Evolutionary conservation across 2,797 vertebrate species (phyloP).

Genomic region (Mus spretus): DNA sequence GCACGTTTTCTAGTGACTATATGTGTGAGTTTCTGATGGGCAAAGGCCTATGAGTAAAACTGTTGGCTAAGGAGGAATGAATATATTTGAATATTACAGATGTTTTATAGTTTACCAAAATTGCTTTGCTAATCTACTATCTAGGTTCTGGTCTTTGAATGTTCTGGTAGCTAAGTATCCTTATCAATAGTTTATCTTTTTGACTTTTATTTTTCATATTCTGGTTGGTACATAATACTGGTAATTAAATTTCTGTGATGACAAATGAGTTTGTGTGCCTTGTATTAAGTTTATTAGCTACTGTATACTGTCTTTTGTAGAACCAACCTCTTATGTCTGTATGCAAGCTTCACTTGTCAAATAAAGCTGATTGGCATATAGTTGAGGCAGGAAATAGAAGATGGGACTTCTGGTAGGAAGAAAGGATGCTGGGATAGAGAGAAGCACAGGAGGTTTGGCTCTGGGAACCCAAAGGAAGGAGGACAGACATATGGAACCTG

Average conservation of each 20-base stretch:
- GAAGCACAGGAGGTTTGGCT: not conserved
- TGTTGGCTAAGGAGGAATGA: not conserved
- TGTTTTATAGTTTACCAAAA: not conserved
- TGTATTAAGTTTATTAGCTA: not conserved
- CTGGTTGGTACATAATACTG: not conserved
- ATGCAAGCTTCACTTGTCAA: not conserved
- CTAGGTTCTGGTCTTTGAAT: not conserved
- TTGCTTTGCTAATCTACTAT: not conserved
- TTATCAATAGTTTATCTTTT: not conserved
- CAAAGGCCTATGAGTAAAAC: not conserved
- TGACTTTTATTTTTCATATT: not conserved
- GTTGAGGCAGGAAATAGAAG: not conserved
- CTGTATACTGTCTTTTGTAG: not conserved
- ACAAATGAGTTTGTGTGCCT: not conserved
- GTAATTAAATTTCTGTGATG: slow-evolving; percentile 25
- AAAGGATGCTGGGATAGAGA: not conserved
- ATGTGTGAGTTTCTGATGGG: not conserved
- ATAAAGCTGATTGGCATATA: not conserved
- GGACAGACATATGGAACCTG: not conserved
- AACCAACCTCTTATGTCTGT: not conserved
- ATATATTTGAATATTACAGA: not conserved
- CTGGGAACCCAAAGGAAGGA: not conserved
- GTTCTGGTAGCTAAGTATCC: not conserved
- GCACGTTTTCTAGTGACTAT: not conserved
- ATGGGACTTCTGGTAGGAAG: not conserved